Percentiles rank a stretch among this genome's conserved stretches.
phyloP scores from a whole-genome alignment of 2,113 vertebrate genomes.

The Chiloscyllium plagiosum region DNA sequence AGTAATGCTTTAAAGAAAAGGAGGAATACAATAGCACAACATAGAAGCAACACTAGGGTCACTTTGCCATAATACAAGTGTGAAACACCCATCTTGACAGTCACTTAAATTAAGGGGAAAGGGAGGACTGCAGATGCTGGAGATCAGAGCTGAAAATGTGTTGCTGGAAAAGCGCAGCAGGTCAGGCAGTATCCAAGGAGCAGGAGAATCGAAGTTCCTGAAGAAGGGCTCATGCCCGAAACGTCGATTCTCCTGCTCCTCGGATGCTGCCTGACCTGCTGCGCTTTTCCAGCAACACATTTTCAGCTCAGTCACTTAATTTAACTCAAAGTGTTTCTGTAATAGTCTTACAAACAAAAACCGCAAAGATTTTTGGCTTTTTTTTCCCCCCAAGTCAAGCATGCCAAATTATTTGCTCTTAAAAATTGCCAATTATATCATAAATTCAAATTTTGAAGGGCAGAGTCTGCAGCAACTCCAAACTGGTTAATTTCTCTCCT shows the following conservation, averaged over 20 bases:
- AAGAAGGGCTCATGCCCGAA: no score
- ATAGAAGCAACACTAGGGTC: background rate
- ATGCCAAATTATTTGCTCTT: conserved; percentile 26
- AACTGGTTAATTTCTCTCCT: background rate
- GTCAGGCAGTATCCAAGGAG: no score
- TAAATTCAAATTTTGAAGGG: background rate
- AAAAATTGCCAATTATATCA: conserved; percentile 30
- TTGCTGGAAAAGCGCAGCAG: no score
- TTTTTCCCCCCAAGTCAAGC: background rate
- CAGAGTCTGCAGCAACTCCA: background rate
- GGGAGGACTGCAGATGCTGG: no score
- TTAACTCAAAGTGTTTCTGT: background rate
- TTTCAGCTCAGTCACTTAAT: background rate
- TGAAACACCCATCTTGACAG: background rate
- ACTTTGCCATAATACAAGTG: background rate
- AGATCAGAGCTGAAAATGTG: no score
- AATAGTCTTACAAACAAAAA: background rate
- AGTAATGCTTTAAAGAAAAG: background rate
- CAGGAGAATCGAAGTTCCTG: no score
- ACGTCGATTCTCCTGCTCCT: no score
- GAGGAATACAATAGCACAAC: background rate
- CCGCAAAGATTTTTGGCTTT: conserved; percentile 27
- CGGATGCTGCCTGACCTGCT: no score
- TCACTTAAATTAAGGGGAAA: background rate
- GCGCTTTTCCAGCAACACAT: no score